phyloP scores from a whole-genome alignment of 2,113 vertebrate species.

The Chlamydotis undulata region DNA sequence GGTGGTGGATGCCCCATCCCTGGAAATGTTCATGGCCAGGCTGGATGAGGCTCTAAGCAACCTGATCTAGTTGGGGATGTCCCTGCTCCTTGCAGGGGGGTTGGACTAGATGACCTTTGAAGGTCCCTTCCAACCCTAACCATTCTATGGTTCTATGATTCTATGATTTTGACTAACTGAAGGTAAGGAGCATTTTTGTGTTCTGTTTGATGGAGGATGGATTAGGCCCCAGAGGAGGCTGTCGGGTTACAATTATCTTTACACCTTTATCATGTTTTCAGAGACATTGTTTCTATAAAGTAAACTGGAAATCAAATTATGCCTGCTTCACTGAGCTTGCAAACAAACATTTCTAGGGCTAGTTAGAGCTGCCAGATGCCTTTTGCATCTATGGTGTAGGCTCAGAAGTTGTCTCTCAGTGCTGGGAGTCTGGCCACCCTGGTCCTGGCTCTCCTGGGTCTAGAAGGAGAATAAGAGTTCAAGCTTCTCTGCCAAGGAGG shows the following conservation, averaged over 20 bases:
- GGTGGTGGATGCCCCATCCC: too few species aligned
- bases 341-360: neutral
- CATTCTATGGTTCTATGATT: too few species aligned
- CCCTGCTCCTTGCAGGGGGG: too few species aligned
- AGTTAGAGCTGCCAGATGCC: neutral
- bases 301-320: neutral
- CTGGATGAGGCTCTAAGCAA: too few species aligned
- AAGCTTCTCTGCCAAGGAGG: neutral
- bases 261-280: neutral
- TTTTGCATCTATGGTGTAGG: neutral
- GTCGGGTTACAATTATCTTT: neutral
- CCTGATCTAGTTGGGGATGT: too few species aligned
- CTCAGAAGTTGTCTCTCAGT: neutral
- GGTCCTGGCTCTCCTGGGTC: neutral
- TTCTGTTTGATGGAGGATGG: fast-evolving
- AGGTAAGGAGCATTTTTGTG: neutral
- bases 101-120: too few species aligned
- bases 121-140: too few species aligned
- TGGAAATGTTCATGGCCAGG: too few species aligned
- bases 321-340: neutral
- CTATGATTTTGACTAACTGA: neutral
- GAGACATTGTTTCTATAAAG: neutral
- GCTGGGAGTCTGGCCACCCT: neutral
- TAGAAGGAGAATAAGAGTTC: neutral
- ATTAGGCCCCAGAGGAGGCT: neutral